Conservation (phyloP, 2,113 vertebrate genomes). For the Sinocyclocheilus rhinocerous region DNA sequence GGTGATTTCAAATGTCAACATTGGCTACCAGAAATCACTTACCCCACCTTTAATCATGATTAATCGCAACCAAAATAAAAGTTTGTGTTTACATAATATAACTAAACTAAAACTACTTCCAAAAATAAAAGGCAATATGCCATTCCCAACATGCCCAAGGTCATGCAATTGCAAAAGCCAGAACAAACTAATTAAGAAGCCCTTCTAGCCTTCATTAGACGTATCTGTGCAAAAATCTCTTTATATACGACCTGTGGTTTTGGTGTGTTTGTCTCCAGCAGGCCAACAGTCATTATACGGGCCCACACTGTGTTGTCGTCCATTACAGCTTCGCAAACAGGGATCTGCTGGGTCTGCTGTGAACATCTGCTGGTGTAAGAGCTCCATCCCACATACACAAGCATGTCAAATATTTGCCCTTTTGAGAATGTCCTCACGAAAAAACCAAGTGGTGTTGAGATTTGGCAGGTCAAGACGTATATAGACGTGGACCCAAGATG, state of each 20-base stretch:
- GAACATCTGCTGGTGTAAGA: neutral
- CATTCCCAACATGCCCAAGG: neutral
- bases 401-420: conserved; percentile 15
- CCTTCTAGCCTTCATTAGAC: neutral
- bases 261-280: neutral
- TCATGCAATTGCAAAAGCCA: neutral
- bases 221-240: neutral
- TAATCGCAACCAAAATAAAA: no score
- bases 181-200: neutral
- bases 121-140: neutral
- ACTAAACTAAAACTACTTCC: neutral
- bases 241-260: neutral
- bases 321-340: neutral
- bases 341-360: neutral
- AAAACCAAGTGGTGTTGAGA: neutral
- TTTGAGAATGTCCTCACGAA: neutral
- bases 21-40: no score
- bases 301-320: neutral
- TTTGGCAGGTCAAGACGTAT: neutral
- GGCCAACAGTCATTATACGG: neutral
- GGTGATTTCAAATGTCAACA: no score
- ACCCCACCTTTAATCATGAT: no score
- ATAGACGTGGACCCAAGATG: neutral
- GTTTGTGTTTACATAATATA: no score
- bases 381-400: neutral